Percentiles rank a stretch among this genome's conserved stretches.
phyloP scores from a whole-genome alignment of 2,797 vertebrate genomes.

The Danio albolineatus region DNA sequence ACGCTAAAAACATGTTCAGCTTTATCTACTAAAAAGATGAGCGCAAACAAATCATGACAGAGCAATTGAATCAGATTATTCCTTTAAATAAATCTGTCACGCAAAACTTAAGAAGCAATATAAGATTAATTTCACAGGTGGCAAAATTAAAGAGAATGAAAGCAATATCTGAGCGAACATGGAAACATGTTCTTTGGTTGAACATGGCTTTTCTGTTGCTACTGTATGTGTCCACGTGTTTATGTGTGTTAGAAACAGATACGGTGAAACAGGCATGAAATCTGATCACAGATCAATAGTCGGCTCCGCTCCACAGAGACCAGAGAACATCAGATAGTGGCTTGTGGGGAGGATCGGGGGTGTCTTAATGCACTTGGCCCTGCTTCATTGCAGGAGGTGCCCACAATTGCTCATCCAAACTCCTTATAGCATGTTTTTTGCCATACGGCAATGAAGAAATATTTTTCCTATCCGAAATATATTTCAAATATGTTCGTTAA shows the following conservation, averaged over 20 bases:
- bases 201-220: constrained; percentile 5
- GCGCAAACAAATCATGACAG: too few species aligned
- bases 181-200: too few species aligned
- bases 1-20: too few species aligned
- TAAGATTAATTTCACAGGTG: not conserved
- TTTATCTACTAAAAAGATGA: too few species aligned
- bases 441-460: too few species aligned
- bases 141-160: not conserved
- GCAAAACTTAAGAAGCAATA: too few species aligned
- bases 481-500: too few species aligned
- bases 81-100: too few species aligned
- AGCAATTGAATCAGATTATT: too few species aligned
- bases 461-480: too few species aligned
- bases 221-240: constrained; percentile 34
- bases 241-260: constrained; percentile 50
- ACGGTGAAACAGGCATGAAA: constrained; percentile 61
- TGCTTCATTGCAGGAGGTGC: constrained; percentile 10
- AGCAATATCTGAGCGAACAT: not conserved
- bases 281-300: constrained; percentile 64
- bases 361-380: constrained; percentile 33
- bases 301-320: constrained; percentile 39
- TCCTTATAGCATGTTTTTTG: constrained; percentile 40
- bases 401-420: constrained; percentile 34
- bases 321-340: constrained; percentile 45
- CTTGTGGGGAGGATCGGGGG: constrained; percentile 29